A percentile compares a stretch with the other conserved stretches of the same genome.
Conservation (phyloP, 2,797 vertebrate species). For the Poeciliopsis presidionis region DNA sequence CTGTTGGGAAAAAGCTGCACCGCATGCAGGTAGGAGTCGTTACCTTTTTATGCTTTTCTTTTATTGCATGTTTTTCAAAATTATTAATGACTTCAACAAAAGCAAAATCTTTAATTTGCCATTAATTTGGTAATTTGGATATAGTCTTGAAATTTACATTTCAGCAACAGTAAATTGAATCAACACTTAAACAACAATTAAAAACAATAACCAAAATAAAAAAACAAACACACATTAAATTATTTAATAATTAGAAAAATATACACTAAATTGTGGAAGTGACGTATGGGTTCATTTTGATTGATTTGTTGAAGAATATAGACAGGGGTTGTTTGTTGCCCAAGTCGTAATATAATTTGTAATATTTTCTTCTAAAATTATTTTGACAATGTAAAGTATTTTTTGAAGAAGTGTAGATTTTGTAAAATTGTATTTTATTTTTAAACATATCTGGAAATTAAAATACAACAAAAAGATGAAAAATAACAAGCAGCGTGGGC, state of each 20-base stretch:
- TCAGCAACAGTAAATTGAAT: background rate
- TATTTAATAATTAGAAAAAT: background rate
- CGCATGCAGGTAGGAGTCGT: constrained; percentile 49
- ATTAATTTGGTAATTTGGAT: background rate
- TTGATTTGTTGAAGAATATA: background rate
- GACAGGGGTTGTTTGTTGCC: background rate
- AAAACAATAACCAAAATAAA: background rate
- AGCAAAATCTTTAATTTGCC: background rate
- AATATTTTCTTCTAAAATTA: background rate
- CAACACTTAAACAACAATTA: background rate
- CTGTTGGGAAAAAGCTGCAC: constrained; percentile 11
- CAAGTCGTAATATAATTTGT: background rate
- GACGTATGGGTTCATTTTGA: background rate
- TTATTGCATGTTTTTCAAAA: background rate
- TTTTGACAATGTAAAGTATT: background rate
- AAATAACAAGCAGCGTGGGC: background rate
- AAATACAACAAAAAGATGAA: background rate
- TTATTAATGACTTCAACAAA: background rate
- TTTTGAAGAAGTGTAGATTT: background rate
- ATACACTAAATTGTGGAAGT: background rate
- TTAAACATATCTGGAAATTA: background rate
- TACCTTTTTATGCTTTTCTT: constrained; percentile 4
- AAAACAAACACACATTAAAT: background rate
- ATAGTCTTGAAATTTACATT: background rate
- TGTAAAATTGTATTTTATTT: background rate